A percentile compares a stretch with the other conserved stretches of the same genome.
phyloP scores from a whole-genome alignment of 2,888 invertebrate species.

The Nysson spinosus region DNA sequence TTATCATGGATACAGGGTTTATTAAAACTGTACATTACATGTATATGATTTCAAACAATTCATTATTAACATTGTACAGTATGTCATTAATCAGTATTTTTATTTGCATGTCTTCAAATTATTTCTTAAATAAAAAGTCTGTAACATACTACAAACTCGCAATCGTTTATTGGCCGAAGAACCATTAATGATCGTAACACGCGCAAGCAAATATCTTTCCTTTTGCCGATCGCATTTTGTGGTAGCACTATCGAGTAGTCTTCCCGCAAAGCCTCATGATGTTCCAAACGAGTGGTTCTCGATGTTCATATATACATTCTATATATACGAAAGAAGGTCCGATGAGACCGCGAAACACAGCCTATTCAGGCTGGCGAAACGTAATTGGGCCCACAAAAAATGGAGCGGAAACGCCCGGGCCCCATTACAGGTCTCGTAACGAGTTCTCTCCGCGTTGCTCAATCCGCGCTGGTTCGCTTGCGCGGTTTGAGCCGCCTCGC shows the following conservation, averaged over 20 bases:
- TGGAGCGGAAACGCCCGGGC: constrained; percentile 71
- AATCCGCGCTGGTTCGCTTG: constrained; percentile 50
- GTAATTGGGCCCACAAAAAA: constrained; percentile 70
- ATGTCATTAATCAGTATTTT: too few relatives aligned
- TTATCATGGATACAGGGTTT: too few relatives aligned
- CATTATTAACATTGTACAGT: too few relatives aligned
- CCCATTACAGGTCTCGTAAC: constrained; percentile 65
- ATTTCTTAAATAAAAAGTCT: too few relatives aligned
- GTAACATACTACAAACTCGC: too few relatives aligned
- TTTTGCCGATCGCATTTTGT: constrained; percentile 11
- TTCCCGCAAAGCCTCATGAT: constrained; percentile 17
- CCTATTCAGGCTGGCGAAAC: constrained; percentile 64
- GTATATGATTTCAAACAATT: too few relatives aligned
- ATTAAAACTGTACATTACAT: too few relatives aligned
- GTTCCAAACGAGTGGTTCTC: constrained; percentile 47
- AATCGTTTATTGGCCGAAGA: too few relatives aligned
- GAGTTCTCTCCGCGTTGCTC: constrained; percentile 63
- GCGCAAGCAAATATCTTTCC: constrained; percentile 15
- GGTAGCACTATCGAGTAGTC: constrained; percentile 12
- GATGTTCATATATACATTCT: constrained; percentile 8
- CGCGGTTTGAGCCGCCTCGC: constrained; percentile 57
- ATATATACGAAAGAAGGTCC: constrained; percentile 26
- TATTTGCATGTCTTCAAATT: too few relatives aligned
- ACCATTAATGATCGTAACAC: constrained; percentile 2
- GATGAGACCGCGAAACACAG: constrained; percentile 62